Evolutionary conservation across 2,888 invertebrate genomes (phyloP).

Genomic region (Eudasyphora cyanicolor): DNA sequence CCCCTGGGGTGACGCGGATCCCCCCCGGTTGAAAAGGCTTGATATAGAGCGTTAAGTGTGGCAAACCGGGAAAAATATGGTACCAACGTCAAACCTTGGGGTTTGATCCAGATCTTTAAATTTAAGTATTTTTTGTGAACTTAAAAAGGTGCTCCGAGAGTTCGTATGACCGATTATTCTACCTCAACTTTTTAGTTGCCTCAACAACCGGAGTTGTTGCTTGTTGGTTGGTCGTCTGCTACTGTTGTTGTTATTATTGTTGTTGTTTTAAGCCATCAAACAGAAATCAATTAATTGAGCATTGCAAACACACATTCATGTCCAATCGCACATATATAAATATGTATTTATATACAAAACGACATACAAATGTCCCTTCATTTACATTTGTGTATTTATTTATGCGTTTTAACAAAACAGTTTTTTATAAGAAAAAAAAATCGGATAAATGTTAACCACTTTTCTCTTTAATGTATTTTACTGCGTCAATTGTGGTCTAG

Average conservation of each 20-base stretch:
- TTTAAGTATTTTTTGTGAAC: too few relatives aligned
- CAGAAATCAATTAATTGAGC: constrained; percentile 22
- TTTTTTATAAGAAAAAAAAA: not conserved
- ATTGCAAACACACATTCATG: not conserved
- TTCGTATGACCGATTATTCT: too few relatives aligned
- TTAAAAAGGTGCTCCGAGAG: too few relatives aligned
- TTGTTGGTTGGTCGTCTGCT: not conserved
- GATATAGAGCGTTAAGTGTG: too few relatives aligned
- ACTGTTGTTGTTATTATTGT: not conserved
- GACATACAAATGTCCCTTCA: not conserved
- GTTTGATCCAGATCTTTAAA: too few relatives aligned
- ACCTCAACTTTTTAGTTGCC: too few relatives aligned
- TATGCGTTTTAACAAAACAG: not conserved
- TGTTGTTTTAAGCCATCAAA: constrained; percentile 6
- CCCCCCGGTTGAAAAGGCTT: too few relatives aligned
- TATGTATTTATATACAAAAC: not conserved
- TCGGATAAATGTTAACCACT: not conserved
- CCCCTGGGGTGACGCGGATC: too few relatives aligned
- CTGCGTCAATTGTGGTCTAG: not conserved
- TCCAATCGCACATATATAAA: not conserved
- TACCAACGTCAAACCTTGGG: too few relatives aligned
- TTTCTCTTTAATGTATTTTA: not conserved
- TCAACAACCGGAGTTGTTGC: too few relatives aligned
- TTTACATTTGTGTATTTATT: not conserved
- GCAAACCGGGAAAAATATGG: too few relatives aligned